Evolutionary conservation across 2,797 vertebrate species (phyloP).

Genomic region (Fistularia commersonii): DNA sequence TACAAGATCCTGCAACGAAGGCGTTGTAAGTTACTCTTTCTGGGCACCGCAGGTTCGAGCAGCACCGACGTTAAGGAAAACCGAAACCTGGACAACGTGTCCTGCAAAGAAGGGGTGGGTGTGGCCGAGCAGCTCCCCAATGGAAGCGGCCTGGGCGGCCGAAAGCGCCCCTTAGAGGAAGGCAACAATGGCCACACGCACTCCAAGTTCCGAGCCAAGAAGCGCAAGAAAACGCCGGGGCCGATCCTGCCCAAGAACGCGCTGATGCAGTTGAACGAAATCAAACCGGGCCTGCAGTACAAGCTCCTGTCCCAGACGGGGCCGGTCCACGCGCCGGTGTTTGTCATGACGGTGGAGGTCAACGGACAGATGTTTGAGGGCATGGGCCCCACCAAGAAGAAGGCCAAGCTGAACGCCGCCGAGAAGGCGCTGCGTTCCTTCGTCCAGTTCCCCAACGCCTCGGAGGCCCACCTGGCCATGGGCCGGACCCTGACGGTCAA

Average conservation of each 20-base stretch:
- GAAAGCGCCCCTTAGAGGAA: slow-evolving; percentile 93
- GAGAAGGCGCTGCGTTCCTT: slow-evolving; percentile 95
- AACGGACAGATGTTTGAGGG: slow-evolving; percentile 96
- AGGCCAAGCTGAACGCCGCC: slow-evolving; percentile 92
- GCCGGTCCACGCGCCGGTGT: slow-evolving; percentile 92
- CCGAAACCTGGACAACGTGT: slow-evolving; percentile 91
- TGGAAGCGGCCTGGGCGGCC: slow-evolving; percentile 82
- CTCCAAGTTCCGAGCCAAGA: slow-evolving; percentile 91
- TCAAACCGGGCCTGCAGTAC: slow-evolving; percentile 94
- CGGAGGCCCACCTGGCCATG: slow-evolving; percentile 96
- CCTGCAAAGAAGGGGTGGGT: slow-evolving; percentile 83
- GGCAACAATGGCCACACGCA: slow-evolving; percentile 88
- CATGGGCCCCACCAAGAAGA: slow-evolving; percentile 95
- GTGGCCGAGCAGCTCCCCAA: slow-evolving; percentile 87
- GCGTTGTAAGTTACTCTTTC: slow-evolving; percentile 99
- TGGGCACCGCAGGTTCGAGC: slow-evolving; percentile 99
- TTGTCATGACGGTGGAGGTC: slow-evolving; percentile 96
- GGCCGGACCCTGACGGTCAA: slow-evolving; percentile 89
- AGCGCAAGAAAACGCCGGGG: slow-evolving; percentile 91
- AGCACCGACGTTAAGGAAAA: slow-evolving; percentile 98
- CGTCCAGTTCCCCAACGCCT: slow-evolving; percentile 96
- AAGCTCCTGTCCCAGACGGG: slow-evolving; percentile 93
- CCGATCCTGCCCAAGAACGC: slow-evolving; percentile 95
- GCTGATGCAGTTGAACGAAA: slow-evolving; percentile 97
- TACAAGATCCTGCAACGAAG: slow-evolving; percentile 99